Percentiles rank a stretch among this genome's conserved stretches.
Evolutionary conservation across 2,113 vertebrate genomes (phyloP).

Genomic region (Cacatua alba): DNA sequence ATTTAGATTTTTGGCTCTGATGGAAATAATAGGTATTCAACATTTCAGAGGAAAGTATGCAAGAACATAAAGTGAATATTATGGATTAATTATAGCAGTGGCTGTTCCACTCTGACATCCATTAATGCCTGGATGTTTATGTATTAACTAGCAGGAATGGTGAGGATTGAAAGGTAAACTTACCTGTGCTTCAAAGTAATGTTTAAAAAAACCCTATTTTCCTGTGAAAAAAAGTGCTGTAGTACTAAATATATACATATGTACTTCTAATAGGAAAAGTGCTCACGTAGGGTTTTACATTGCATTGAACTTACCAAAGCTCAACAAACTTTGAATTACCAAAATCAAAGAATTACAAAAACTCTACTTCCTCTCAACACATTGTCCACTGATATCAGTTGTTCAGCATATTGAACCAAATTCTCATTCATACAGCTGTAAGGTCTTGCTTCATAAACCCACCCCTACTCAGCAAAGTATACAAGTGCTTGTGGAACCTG

Average conservation of each 20-base stretch:
- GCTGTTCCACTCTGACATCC: not conserved
- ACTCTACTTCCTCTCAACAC: not conserved
- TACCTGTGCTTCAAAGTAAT: not conserved
- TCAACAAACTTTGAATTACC: not conserved
- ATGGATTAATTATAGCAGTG: not conserved
- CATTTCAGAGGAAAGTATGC: not conserved
- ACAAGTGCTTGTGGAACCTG: not conserved
- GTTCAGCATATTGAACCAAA: not conserved
- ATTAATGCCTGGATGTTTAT: not conserved
- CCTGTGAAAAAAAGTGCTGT: not conserved
- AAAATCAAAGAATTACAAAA: not conserved
- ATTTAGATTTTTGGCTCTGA: not conserved
- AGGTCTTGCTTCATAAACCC: not conserved
- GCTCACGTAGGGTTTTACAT: not conserved
- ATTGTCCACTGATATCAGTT: not conserved
- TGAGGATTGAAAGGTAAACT: not conserved
- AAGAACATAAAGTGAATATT: not conserved
- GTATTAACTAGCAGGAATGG: not conserved
- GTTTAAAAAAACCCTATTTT: not conserved
- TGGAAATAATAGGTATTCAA: not conserved
- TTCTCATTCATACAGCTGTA: not conserved
- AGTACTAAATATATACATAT: not conserved
- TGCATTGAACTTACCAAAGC: not conserved
- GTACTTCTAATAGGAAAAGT: not conserved
- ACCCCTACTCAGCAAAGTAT: not conserved